A percentile compares a stretch with the other conserved stretches of the same genome.
phyloP scores from a whole-genome alignment of 2,888 invertebrate genomes.

The Chelonus formosanus region DNA sequence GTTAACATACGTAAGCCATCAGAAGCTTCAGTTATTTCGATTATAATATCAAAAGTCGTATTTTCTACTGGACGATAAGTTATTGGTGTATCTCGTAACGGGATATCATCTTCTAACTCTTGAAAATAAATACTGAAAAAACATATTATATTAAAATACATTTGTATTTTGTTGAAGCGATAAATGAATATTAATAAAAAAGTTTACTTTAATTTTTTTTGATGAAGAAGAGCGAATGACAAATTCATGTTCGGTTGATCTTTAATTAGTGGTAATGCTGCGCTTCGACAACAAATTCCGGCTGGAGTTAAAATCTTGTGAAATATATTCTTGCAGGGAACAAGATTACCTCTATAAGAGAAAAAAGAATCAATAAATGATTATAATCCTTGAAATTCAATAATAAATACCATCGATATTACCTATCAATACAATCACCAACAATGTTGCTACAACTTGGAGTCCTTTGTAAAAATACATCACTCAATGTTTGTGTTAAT shows the following conservation, averaged over 20 bases:
- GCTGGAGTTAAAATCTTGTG: constrained; percentile 29
- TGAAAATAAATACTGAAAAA: constrained; percentile 34
- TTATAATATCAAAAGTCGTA: constrained; percentile 9
- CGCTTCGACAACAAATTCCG: constrained; percentile 43
- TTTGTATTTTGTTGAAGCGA: no score
- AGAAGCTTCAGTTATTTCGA: constrained; percentile 39
- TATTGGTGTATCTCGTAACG: constrained; percentile 15
- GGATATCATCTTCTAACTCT: constrained; percentile 4
- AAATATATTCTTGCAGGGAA: constrained; percentile 34
- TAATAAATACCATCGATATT: background rate
- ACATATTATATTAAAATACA: constrained; percentile 1
- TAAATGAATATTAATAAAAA: no score
- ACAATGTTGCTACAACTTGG: constrained; percentile 42
- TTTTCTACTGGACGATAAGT: constrained; percentile 24
- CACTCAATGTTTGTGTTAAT: constrained; percentile 5
- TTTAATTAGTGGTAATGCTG: constrained; percentile 13
- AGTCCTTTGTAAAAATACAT: constrained; percentile 29
- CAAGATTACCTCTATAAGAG: background rate
- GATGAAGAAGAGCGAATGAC: constrained; percentile 26
- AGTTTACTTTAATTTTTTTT: background rate
- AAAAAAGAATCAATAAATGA: no score
- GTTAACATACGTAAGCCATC: constrained; percentile 59
- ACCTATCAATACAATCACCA: constrained; percentile 40
- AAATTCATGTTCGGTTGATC: background rate
- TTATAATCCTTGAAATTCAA: no score